phyloP scores from a whole-genome alignment of 2,113 vertebrate genomes.

The Trogon melanurus region DNA sequence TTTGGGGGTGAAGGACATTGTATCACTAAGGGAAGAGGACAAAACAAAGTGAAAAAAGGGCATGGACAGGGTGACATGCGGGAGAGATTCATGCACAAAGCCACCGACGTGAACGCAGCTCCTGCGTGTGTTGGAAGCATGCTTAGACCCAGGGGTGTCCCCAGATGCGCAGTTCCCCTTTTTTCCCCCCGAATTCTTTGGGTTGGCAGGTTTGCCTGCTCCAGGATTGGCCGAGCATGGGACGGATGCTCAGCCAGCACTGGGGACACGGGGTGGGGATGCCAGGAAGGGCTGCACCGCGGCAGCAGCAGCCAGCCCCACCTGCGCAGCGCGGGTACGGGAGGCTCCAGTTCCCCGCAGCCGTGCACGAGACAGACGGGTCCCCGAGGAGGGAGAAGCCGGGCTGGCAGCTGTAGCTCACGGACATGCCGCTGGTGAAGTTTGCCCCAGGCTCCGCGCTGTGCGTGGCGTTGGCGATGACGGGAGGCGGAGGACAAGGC shows the following conservation, averaged over 20 bases:
- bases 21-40: not conserved
- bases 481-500: constrained; percentile 11
- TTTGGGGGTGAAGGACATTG: constrained; percentile 65
- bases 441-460: not conserved
- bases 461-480: not conserved
- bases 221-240: rapidly evolving
- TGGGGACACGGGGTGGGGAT: not conserved
- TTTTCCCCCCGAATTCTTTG: rapidly evolving
- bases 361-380: not conserved
- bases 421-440: constrained; percentile 11
- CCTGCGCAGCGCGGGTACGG: constrained; percentile 57
- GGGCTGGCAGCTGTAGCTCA: constrained; percentile 53
- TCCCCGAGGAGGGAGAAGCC: constrained; percentile 43
- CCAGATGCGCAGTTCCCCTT: too few species aligned
- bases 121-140: not conserved
- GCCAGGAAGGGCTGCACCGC: too few species aligned
- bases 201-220: not conserved
- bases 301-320: not conserved
- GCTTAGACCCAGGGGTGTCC: rapidly evolving
- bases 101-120: not conserved
- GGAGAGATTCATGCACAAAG: not conserved
- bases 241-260: not conserved
- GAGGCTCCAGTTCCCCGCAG: constrained; percentile 48
- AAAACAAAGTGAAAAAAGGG: not conserved
- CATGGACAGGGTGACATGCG: rapidly evolving